Evolutionary conservation across 2,888 invertebrate genomes (phyloP), one percentile per base, ranked within the genome.

Genomic region (Leucoma salicis): DNA sequence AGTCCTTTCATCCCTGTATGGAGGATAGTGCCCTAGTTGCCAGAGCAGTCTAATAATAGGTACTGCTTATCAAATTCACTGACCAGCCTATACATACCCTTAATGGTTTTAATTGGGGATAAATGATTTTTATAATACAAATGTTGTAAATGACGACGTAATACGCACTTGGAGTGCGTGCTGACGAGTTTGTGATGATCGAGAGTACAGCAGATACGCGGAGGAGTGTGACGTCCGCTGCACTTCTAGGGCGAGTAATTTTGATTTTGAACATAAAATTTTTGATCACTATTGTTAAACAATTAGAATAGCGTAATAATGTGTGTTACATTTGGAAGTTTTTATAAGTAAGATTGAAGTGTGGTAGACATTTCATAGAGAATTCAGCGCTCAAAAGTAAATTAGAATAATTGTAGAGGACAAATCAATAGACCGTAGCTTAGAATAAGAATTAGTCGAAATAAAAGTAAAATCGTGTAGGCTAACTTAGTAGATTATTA

Each of bases 181-280:
- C 56, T 63, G 70, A 66, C 62, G 72, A 72, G 66, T 66, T 55
- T 77, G 78, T 84, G 83, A 70, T 73, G 69, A 73, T 71, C 82
- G 78, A 79, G 79, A 67, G 70, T 67, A 74, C 78, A 71, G 74
- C 80, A 73, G 78, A 76, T 67, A 60, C 78, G 72, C 73, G 79
- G 71, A 74, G 77, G 73, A 79, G 78, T 68, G 78, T 67, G 79
- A 73, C 78, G 75, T 67, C 85, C 71, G 62, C 80, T 70, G 62
- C 86, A 74, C 53, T 63, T 70, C 70, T 86, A 87, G 87, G 88
- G 89, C 89, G 88, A 89, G 89, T 89, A 89, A 89, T 63, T 82
- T 85, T 82, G 73, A 68, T 72, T 80, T 78, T 78, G 72, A 83
- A 81, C 77, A 76, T 82, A 78, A 71, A 69, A 74, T 70, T 82